These are phyloP conservation scores for Urechis unicinctus DNA, from an alignment of 2,888 invertebrate genomes.

Conservation along the genomic window DNA sequence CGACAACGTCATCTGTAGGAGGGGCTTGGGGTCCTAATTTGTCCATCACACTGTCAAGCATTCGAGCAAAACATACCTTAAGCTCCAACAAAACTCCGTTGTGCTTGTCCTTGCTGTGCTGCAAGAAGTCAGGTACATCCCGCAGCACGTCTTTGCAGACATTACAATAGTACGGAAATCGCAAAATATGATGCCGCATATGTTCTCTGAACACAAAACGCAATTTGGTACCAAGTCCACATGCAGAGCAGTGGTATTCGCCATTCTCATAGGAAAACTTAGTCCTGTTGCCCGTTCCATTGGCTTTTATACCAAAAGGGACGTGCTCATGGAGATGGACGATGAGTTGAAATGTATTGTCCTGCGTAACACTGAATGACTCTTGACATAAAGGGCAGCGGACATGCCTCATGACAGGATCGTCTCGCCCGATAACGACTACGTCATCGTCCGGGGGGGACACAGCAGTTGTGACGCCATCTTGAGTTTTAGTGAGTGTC, in stretches of 20 bases:
- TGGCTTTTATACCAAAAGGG: no score
- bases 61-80: background rate
- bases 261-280: slow-evolving; percentile 10
- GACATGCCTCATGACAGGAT: no score
- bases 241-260: slow-evolving; percentile 6
- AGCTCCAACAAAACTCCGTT: background rate
- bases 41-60: slow-evolving; percentile 1
- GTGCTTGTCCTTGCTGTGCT: slow-evolving; percentile 3
- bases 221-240: slow-evolving; percentile 3
- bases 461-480: no score
- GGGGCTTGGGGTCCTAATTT: slow-evolving; percentile 3
- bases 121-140: background rate
- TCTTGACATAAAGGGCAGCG: no score
- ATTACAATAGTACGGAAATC: slow-evolving; percentile 6
- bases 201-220: slow-evolving; percentile 9
- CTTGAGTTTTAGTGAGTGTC: no score
- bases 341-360: no score
- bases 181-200: slow-evolving; percentile 8
- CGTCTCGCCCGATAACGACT: no score
- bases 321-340: no score
- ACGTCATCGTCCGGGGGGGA: no score
- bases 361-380: no score
- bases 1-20: background rate
- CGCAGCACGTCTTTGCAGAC: background rate
- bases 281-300: no score